Evolutionary conservation across 2,113 vertebrate species (phyloP).

Genomic region (Trichomycterus rosablanca): DNA sequence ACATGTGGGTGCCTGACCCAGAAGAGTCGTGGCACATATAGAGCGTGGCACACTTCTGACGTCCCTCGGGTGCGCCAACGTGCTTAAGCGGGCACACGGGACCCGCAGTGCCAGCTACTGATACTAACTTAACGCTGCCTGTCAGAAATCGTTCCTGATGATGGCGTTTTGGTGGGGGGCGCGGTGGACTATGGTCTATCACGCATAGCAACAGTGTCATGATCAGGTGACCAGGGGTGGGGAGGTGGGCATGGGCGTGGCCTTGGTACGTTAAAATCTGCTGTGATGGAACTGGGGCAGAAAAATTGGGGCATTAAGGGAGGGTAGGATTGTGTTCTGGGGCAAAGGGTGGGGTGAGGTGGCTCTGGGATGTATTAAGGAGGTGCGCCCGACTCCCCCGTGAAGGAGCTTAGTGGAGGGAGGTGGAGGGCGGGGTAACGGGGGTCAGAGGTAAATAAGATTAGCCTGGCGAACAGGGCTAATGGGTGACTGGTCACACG

Average conservation of each 20-base stretch:
- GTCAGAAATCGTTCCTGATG: not conserved
- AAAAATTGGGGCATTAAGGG: conserved; percentile 51
- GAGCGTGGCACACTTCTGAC: conserved; percentile 34
- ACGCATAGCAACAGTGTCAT: conserved; percentile 67
- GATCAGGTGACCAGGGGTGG: conserved; percentile 52
- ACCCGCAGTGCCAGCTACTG: not conserved
- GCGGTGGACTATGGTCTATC: not conserved
- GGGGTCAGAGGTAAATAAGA: conserved; percentile 28
- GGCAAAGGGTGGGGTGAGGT: not conserved
- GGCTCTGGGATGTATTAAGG: not conserved
- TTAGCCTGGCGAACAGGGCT: conserved; percentile 20
- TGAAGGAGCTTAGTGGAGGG: not conserved
- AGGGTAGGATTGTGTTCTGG: conserved; percentile 27
- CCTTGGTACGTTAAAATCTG: conserved; percentile 61
- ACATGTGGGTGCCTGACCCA: conserved; percentile 9
- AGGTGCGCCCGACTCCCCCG: not conserved
- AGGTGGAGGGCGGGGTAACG: too few species aligned
- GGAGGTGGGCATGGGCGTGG: conserved; percentile 23
- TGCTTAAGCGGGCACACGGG: not conserved
- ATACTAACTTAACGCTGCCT: not conserved
- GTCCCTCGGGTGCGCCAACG: conserved; percentile 3
- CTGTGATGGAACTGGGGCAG: conserved; percentile 65
- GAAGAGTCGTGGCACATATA: conserved; percentile 24
- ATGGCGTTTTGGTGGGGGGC: not conserved
- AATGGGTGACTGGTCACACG: conserved; percentile 27